Base-by-base conservation (phyloP, 2,888 invertebrate species). In the Coremacera marginata region DNA sequence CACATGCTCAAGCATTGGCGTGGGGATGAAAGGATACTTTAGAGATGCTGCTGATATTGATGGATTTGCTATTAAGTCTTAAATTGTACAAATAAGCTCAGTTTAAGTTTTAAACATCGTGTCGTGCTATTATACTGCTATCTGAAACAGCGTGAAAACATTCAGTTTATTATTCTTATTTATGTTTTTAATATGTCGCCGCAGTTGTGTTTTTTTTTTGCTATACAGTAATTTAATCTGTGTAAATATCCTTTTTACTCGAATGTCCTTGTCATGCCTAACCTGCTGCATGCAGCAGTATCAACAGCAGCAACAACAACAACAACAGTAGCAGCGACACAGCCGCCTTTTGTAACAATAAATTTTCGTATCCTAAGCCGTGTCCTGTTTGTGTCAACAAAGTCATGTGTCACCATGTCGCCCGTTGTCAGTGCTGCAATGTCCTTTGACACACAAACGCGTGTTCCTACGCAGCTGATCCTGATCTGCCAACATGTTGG, bases 371-470 rank as follows among this genome's bases (percentile, higher is more conserved):
- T 73, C 63, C 11, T 19, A 16, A 51, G 9, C 62, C 72, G 62
- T 62, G 73, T 65, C 63, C 51, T 52, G 73, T 51, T 80, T 79
- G 84, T 85, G 84, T 86, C 85, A 86, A 85, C 86, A 86, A 79
- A 81, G 83, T 84, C 86, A 85, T 86, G 84, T 86, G 84, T 85
- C 84, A 83, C 83, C 80, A 80, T 84, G 83, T 85, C 84, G 83
- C 82, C 84, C 77, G 75, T 75, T 74, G 77, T 63, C 75, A 63
- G 34, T 78, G 71, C 67, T 70, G 75, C 73, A 83, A 80, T 79
- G 81, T 85, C 84, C 84, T 85, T 83, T 83, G 82, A 81, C 82
- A 81, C 77, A 82, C 80, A 81, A 80, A 77, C 77, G 70, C 68
- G 73, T 68, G 55, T 78, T 63, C 37, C 63, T 71, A 51, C 44